Conservation (phyloP, 2,797 vertebrate species). For the Myotis daubentonii region DNA sequence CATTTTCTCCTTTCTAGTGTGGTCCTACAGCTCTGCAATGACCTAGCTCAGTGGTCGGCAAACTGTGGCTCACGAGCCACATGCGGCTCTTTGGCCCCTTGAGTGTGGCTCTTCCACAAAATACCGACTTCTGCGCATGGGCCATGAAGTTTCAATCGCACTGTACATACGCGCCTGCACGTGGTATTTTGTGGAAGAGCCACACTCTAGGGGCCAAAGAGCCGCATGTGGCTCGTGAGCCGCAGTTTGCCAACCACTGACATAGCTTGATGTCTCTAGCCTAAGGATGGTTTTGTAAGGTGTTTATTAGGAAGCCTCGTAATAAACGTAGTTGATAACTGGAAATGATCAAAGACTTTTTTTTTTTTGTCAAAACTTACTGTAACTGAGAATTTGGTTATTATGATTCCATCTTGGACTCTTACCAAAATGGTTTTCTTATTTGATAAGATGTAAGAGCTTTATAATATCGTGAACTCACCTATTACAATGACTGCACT, state of each 20-base stretch:
- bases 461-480: background rate
- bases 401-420: conserved; percentile 30
- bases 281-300: background rate
- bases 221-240: too few relatives aligned
- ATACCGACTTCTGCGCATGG: too few relatives aligned
- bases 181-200: too few relatives aligned
- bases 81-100: too few relatives aligned
- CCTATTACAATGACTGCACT: background rate
- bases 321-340: conserved; percentile 28
- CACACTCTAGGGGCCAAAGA: too few relatives aligned
- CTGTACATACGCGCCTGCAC: too few relatives aligned
- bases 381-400: conserved; percentile 50
- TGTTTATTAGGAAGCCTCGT: background rate
- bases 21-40: background rate
- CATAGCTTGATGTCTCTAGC: background rate
- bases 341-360: conserved; percentile 49
- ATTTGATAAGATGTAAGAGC: conserved; percentile 17
- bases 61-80: too few relatives aligned
- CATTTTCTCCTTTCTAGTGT: background rate
- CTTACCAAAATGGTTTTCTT: conserved; percentile 37
- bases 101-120: too few relatives aligned
- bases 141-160: too few relatives aligned
- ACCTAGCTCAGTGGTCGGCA: background rate
- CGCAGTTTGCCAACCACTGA: background rate
- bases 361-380: background rate